Conservation (phyloP, 2,797 vertebrate genomes). For the Hapalemur alaotrensis region DNA sequence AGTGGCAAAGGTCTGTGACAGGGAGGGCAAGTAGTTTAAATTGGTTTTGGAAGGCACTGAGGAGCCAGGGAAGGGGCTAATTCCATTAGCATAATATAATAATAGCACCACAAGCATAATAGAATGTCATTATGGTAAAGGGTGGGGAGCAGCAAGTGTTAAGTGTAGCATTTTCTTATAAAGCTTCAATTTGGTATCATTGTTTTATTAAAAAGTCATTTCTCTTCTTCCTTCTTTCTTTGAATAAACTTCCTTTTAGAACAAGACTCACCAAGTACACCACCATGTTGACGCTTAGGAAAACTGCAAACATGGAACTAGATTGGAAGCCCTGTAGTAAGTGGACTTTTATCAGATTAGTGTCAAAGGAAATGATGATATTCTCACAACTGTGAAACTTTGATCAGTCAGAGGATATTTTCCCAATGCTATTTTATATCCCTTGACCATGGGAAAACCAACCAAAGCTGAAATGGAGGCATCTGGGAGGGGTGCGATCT, state of each 20-base stretch:
- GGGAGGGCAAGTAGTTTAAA: constrained; percentile 17
- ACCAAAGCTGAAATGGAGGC: background rate
- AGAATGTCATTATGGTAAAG: background rate
- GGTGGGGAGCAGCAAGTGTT: constrained; percentile 17
- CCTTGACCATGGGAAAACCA: background rate
- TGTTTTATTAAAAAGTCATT: constrained; percentile 19
- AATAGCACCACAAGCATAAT: background rate
- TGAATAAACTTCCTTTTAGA: constrained; percentile 44
- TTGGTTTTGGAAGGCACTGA: background rate
- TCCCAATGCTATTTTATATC: background rate
- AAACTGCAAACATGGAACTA: background rate
- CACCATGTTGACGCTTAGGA: background rate
- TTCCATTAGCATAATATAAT: constrained; percentile 47
- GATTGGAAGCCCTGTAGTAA: background rate
- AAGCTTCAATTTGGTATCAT: constrained; percentile 37
- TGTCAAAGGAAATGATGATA: background rate
- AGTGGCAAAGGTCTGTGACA: background rate
- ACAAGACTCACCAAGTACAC: background rate
- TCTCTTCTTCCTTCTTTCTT: background rate
- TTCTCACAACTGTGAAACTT: background rate
- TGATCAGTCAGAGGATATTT: background rate
- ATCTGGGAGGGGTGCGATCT: background rate
- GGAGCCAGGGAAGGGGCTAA: constrained; percentile 31
- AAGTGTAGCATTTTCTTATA: constrained; percentile 29
- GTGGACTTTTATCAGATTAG: background rate